Conservation (phyloP, 2,888 invertebrate species). For the Gibbula magus region DNA sequence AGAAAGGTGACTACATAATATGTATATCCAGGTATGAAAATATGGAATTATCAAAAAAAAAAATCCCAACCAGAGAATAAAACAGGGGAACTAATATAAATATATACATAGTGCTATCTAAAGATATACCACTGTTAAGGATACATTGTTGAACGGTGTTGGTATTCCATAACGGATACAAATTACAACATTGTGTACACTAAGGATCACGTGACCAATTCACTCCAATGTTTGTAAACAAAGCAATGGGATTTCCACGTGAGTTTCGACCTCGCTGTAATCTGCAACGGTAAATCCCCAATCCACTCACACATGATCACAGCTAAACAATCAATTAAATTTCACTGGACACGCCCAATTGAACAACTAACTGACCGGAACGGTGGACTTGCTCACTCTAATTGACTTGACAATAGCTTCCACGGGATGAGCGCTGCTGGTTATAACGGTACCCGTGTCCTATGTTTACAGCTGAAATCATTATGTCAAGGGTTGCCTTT, state of each 20-base stretch:
- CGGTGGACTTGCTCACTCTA: not conserved
- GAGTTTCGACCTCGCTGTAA: not conserved
- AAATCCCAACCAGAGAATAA: no score
- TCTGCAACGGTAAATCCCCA: no score
- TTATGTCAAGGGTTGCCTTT: not conserved
- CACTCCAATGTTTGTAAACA: constrained; percentile 22
- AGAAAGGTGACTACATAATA: no score
- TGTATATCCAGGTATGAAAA: no score
- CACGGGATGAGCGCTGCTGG: not conserved
- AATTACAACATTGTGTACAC: constrained; percentile 19
- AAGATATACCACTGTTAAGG: no score
- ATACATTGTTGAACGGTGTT: no score
- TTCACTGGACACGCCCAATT: not conserved
- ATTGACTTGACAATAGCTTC: not conserved
- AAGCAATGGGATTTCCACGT: constrained; percentile 6
- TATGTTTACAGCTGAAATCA: not conserved
- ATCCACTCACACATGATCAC: no score
- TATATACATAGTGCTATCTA: no score
- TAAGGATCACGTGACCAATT: constrained; percentile 15
- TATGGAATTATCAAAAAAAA: no score
- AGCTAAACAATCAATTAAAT: no score
- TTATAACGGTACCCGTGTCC: not conserved
- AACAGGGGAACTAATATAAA: no score
- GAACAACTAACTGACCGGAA: not conserved
- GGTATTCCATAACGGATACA: not conserved